Percentiles rank a stretch among this genome's conserved stretches.
phyloP scores from a whole-genome alignment of 2,888 invertebrate species.

The Melanophora roralis region DNA sequence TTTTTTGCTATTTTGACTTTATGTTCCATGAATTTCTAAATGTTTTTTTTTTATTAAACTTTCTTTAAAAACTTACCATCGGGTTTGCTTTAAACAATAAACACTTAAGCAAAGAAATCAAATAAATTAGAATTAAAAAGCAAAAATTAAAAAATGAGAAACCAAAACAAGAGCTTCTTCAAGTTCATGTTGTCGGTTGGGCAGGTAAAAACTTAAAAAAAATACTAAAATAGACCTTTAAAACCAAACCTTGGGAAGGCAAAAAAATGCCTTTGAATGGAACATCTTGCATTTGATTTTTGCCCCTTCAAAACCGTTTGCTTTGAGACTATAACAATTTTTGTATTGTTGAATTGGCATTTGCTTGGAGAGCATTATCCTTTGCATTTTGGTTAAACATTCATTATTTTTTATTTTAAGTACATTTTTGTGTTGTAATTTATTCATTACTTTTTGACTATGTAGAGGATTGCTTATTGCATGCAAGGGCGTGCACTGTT shows the following conservation, averaged over 20 bases:
- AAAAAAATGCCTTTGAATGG: too few relatives aligned
- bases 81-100: constrained; percentile 14
- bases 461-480: background rate
- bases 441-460: constrained; percentile 39
- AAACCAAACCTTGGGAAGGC: background rate
- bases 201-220: constrained; percentile 35
- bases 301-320: too few relatives aligned
- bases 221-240: background rate
- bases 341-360: too few relatives aligned
- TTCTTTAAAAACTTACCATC: background rate
- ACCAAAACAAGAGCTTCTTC: constrained; percentile 51
- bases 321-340: too few relatives aligned
- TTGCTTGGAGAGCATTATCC: too few relatives aligned
- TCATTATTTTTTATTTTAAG: too few relatives aligned
- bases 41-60: background rate
- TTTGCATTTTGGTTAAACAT: too few relatives aligned
- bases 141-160: background rate
- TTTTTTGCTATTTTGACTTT: constrained; percentile 51
- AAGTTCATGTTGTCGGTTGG: constrained; percentile 67
- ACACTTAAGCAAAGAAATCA: constrained; percentile 27
- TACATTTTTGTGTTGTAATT: too few relatives aligned
- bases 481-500: too few relatives aligned
- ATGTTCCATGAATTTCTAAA: constrained; percentile 70
- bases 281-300: too few relatives aligned
- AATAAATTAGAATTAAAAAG: background rate